Percentiles rank a stretch among this genome's conserved stretches.
phyloP scores from a whole-genome alignment of 1,140 invertebrate species.

The Drosophila carrolli region DNA sequence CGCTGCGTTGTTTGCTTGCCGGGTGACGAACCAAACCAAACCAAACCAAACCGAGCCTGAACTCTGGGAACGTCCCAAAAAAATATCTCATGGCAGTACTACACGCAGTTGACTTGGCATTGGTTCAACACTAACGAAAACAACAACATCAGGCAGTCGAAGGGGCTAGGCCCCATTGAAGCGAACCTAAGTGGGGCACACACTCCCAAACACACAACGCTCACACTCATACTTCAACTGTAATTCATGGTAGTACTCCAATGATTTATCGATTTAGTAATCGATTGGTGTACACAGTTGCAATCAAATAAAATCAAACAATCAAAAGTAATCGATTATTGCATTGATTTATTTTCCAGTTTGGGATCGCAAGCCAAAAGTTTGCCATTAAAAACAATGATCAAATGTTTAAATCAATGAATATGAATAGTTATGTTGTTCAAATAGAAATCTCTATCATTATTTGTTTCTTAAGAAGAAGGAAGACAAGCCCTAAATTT shows the following conservation, averaged over 20 bases:
- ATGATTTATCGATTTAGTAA: conserved; percentile 46
- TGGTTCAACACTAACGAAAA: conserved; percentile 62
- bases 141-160: conserved; percentile 19
- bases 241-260: conserved; percentile 37
- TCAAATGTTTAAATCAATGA: neutral
- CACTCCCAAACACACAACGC: conserved; percentile 25
- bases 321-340: conserved; percentile 17
- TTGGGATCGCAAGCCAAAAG: conserved; percentile 6
- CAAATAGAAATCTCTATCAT: neutral
- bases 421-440: neutral
- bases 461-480: too few species aligned
- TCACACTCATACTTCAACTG: conserved; percentile 22
- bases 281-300: conserved; percentile 37
- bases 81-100: conserved; percentile 41
- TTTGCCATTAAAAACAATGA: neutral
- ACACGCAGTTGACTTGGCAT: conserved; percentile 73
- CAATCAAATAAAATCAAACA: conserved; percentile 37
- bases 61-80: conserved; percentile 71
- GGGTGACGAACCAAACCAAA: conserved; percentile 65
- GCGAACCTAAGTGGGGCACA: conserved; percentile 59
- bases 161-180: conserved; percentile 59
- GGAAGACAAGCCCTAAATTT: too few species aligned
- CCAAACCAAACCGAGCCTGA: conserved; percentile 28
- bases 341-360: conserved; percentile 3
- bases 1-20: conserved; percentile 59